Evolutionary conservation across 1,140 invertebrate species (phyloP), one percentile per base, ranked within the genome.

Genomic region (Manduca sexta): DNA sequence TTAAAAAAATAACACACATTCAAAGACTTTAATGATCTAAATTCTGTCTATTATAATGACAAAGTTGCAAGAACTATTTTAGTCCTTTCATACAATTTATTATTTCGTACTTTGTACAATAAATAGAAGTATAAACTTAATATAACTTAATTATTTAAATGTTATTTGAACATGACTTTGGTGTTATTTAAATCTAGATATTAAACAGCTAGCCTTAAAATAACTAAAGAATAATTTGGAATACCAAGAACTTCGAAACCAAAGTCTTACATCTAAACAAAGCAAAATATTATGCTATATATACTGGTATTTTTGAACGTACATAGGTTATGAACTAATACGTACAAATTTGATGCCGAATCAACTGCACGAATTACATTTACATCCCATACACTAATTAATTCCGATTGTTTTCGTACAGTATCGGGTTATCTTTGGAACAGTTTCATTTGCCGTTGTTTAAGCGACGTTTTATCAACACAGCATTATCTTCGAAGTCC

Each of bases 81-180:
- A 45, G 30, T 26, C 8, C 37, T 30, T 26, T 41, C 13, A 40
- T 26, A 44, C 29, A 29, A 42, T 45, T 45, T 31, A 30, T 15
- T 41, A 46, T 47, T 61, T 49, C 49, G 67, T 77, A 74, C 71
- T 77, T 68, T 63, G 69, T 78, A 78, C 69, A 78, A 78, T 75
- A 78, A 78, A 78, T 75, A 63, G 64, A 53, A 47, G 41, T 46
- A 50, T 44, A 12, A 11, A 53, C 45, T 53, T 53, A 53, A 15
- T 3, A 12, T 12, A 40, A 18, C 38, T 40, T 40, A 15, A 42
- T 42, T 43, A 49, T 38, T 49, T 40, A 21, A 40, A 41, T 45
- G 26, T 42, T 52, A 47, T 43, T 48, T 53, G 45, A 53, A 48
- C 45, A 44, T 40, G 45, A 53, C 51, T 53, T 48, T 26, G 21